Conservation (phyloP, 2,888 invertebrate genomes). For the Cyclophora punctaria region DNA sequence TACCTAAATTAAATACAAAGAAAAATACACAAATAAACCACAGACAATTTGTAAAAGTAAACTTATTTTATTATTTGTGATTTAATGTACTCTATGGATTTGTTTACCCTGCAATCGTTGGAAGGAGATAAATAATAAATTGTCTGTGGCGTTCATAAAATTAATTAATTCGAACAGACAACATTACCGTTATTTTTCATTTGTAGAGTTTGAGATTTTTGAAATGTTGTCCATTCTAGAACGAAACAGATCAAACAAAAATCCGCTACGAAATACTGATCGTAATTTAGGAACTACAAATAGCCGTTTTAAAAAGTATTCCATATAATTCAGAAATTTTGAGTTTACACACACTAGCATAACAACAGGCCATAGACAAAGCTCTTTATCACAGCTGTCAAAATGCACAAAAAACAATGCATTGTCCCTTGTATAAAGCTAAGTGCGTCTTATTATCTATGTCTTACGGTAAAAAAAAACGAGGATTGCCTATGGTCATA, state of each 20-base stretch:
- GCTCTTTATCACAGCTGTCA: slow-evolving; percentile 70
- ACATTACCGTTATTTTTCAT: not conserved
- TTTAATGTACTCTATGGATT: slow-evolving; percentile 42
- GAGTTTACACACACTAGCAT: slow-evolving; percentile 29
- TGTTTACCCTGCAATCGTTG: slow-evolving; percentile 44
- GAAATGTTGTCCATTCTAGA: not conserved
- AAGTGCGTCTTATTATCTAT: slow-evolving; percentile 66
- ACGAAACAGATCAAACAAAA: slow-evolving; percentile 15
- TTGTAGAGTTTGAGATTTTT: no score
- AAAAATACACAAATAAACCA: slow-evolving; percentile 25
- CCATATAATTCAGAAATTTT: slow-evolving; percentile 23
- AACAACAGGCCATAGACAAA: slow-evolving; percentile 60
- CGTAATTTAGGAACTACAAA: slow-evolving; percentile 70
- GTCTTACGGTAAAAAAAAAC: slow-evolving; percentile 64
- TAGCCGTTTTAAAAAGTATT: slow-evolving; percentile 43
- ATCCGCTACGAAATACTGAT: slow-evolving; percentile 60
- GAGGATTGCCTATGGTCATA: slow-evolving; percentile 63
- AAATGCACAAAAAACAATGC: slow-evolving; percentile 65
- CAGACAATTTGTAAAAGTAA: slow-evolving; percentile 30
- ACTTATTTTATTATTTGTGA: slow-evolving; percentile 31
- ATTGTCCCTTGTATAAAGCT: slow-evolving; percentile 57
- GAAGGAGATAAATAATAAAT: slow-evolving; percentile 24
- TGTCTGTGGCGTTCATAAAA: slow-evolving; percentile 31
- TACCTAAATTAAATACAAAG: slow-evolving; percentile 6
- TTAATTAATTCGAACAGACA: not conserved